Percentiles rank a stretch among this genome's conserved stretches.
Evolutionary conservation across 2,797 vertebrate species (phyloP).

Genomic region (Adrianichthys oophorus): DNA sequence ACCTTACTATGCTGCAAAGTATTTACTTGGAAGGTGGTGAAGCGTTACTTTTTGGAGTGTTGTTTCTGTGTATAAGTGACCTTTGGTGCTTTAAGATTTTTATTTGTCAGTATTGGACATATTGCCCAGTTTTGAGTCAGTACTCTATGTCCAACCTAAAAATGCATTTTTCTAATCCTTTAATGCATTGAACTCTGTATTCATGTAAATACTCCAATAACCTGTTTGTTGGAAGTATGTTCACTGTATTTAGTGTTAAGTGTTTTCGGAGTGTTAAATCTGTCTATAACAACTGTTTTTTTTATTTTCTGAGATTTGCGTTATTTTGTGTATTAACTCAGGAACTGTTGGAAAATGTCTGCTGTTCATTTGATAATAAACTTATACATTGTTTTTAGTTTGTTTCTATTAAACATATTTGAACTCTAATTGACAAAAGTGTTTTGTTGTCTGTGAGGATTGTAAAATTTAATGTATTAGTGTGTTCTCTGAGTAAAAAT

Average conservation of each 20-base stretch:
- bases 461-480: background rate
- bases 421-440: conserved; percentile 36
- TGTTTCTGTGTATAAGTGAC: conserved; percentile 83
- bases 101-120: conserved; percentile 78
- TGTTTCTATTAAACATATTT: conserved; percentile 75
- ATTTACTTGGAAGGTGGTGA: conserved; percentile 67
- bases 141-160: conserved; percentile 58
- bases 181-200: conserved; percentile 81
- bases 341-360: conserved; percentile 75
- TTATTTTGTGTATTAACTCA: conserved; percentile 79
- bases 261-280: conserved; percentile 85
- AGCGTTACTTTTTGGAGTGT: conserved; percentile 74
- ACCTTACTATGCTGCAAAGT: conserved; percentile 73
- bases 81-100: conserved; percentile 80
- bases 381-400: conserved; percentile 66
- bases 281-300: conserved; percentile 80
- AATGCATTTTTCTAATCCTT: conserved; percentile 71
- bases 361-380: conserved; percentile 69
- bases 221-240: conserved; percentile 53
- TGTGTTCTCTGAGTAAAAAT: too few relatives aligned
- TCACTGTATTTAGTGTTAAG: conserved; percentile 74
- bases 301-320: conserved; percentile 73
- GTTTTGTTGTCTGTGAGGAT: conserved; percentile 15
- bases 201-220: conserved; percentile 71
- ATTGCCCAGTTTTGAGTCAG: conserved; percentile 73